Evolutionary conservation across 1,140 invertebrate species (phyloP).

Genomic region (Drosophila nebulosa): DNA sequence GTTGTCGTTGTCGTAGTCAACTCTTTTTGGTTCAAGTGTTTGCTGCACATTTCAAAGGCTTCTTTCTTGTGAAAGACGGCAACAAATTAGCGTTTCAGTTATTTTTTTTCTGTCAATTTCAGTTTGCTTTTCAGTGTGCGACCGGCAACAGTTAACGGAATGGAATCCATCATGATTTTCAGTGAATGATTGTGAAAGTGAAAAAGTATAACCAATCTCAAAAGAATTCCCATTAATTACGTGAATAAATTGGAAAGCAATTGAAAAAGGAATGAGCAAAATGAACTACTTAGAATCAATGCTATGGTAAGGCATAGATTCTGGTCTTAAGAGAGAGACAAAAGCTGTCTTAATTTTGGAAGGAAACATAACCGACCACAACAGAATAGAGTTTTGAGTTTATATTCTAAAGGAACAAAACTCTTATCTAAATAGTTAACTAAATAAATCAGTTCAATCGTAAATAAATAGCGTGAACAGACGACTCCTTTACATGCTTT

Average conservation of each 20-base stretch:
- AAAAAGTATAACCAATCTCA: background rate
- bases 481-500: no score
- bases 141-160: conserved; percentile 59
- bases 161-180: background rate
- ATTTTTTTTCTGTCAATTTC: conserved; percentile 51
- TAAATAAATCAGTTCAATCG: no score
- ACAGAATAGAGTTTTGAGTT: no score
- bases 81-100: conserved; percentile 66
- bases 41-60: conserved; percentile 63
- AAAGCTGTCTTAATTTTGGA: no score
- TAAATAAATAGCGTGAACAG: no score
- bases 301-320: conserved; percentile 53
- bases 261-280: background rate
- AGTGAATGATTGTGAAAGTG: conserved; percentile 4
- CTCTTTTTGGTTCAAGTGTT: conserved; percentile 63
- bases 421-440: no score
- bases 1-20: conserved; percentile 52
- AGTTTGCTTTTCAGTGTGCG: conserved; percentile 65
- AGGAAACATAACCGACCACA: no score
- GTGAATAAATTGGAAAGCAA: background rate
- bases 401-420: no score
- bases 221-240: background rate
- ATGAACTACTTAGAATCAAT: conserved; percentile 73
- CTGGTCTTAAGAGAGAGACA: no score
- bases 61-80: conserved; percentile 41